Evolutionary conservation across 2,888 invertebrate species (phyloP).

Genomic region (Cremastobaeus sp.): DNA sequence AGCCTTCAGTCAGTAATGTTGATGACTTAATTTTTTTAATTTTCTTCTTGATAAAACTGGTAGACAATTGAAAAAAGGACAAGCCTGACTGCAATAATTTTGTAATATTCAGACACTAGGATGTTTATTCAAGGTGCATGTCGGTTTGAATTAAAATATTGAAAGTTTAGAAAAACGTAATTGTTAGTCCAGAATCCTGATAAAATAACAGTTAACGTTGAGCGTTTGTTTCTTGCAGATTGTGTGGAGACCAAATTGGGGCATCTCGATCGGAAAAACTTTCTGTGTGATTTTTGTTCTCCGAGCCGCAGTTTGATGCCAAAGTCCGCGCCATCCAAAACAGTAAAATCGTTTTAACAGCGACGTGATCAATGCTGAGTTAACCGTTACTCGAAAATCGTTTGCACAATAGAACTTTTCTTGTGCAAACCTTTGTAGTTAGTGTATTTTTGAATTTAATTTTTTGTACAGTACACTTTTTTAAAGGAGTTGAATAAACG

Average conservation of each 20-base stretch:
- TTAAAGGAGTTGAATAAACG: not conserved
- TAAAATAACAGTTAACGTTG: not conserved
- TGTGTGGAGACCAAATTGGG: conserved; percentile 76
- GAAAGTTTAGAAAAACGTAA: not conserved
- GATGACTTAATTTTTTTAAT: too few relatives aligned
- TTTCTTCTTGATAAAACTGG: too few relatives aligned
- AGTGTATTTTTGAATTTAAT: conserved; percentile 24
- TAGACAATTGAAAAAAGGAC: too few relatives aligned
- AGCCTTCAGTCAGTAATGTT: too few relatives aligned
- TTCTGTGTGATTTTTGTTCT: conserved; percentile 75
- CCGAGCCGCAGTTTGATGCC: conserved; percentile 70
- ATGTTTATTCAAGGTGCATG: too few relatives aligned
- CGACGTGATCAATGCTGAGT: not conserved
- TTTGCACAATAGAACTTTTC: conserved; percentile 3
- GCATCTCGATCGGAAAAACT: conserved; percentile 74
- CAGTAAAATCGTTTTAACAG: conserved; percentile 67
- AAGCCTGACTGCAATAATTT: too few relatives aligned
- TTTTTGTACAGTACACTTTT: not conserved
- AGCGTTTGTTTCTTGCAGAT: conserved; percentile 64
- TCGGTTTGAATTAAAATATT: too few relatives aligned
- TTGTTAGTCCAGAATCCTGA: not conserved
- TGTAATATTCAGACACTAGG: too few relatives aligned
- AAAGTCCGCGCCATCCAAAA: conserved; percentile 72
- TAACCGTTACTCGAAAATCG: conserved; percentile 8
- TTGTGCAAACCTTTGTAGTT: conserved; percentile 24